Conservation (phyloP, 2,113 vertebrate species). For the Vulpes lagopus region DNA sequence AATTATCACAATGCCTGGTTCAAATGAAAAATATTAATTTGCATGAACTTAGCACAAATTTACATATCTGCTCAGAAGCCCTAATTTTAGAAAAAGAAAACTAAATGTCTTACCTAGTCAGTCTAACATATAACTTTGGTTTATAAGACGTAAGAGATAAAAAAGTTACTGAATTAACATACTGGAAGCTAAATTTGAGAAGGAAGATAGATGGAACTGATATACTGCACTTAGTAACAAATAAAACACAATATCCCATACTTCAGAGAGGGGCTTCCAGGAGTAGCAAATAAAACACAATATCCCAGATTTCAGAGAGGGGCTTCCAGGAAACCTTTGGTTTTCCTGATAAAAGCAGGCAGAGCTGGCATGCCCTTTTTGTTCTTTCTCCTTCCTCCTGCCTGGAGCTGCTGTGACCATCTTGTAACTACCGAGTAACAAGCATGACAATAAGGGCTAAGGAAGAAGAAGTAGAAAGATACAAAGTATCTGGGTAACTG, state of each 20-base stretch:
- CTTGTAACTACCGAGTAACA: not conserved
- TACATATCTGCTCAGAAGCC: constrained; percentile 26
- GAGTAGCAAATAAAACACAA: not conserved
- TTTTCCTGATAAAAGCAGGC: not conserved
- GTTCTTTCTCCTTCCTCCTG: not conserved
- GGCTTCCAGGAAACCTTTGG: not conserved
- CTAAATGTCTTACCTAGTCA: not conserved
- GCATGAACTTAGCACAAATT: not conserved
- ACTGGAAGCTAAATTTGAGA: not conserved
- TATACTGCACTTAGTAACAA: not conserved
- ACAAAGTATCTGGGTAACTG: not conserved
- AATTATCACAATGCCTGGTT: constrained; percentile 22
- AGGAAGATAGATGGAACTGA: not conserved
- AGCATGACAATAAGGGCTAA: not conserved
- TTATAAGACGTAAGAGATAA: not conserved
- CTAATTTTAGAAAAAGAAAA: constrained; percentile 46
- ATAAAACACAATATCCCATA: not conserved
- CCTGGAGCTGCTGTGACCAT: not conserved
- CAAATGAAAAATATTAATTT: constrained; percentile 65
- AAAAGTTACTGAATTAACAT: not conserved
- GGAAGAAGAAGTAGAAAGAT: not conserved
- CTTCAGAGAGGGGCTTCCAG: not conserved
- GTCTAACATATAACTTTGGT: not conserved
- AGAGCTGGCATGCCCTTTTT: not conserved
- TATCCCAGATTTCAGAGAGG: not conserved